Evolutionary conservation across 1,140 invertebrate species (phyloP), one percentile per base, ranked within the genome.

Genomic region (Dufourea novaeangliae): DNA sequence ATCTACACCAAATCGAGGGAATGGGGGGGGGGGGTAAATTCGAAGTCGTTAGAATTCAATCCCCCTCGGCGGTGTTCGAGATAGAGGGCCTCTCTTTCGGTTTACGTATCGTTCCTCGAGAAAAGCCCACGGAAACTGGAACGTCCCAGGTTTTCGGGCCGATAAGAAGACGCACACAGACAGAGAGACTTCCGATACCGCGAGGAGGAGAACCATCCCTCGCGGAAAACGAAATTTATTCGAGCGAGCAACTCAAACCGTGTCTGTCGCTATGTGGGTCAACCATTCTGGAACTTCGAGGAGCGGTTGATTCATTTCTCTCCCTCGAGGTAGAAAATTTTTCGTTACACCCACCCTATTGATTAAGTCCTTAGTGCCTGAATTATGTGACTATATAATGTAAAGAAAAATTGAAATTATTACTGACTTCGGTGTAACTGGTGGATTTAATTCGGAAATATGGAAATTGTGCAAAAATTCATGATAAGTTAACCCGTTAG

Each of bases 31-130:
- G 54, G 17, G 8, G 59, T 39, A 39, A 66, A 66, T 66, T 66
- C 41, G 1, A n/a, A 54, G 39, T 73, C 59, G 37, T 76, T 69
- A 61, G 69, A 69, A 69, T 76, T 76, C 44, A 61, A 69, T 52
- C 12, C 22, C 46, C 27, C n/a, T n/a, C 11, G 6, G 25, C 14
- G 46, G 34, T 3, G 14, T 41, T 37, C 1, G 14, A 56, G 34
- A 37, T 37, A 10, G 46, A 50, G 46, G 25, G 17, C n/a, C n/a
- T n/a, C n/a, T n/a, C 1, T 17, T 39, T 12, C 7, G 20, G 56
- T 22, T n/a, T 10, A 17, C 27, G 32, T 37, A 50, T 17, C 25
- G n/a, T 71, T 5, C 11, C n/a, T n/a, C 54, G n/a, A n/a, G n/a
- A n/a, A n/a, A n/a, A n/a, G n/a, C n/a, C 39, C 8, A 34, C 32